Conservation (phyloP, 2,113 vertebrate genomes). For the Gracilinanus agilis region DNA sequence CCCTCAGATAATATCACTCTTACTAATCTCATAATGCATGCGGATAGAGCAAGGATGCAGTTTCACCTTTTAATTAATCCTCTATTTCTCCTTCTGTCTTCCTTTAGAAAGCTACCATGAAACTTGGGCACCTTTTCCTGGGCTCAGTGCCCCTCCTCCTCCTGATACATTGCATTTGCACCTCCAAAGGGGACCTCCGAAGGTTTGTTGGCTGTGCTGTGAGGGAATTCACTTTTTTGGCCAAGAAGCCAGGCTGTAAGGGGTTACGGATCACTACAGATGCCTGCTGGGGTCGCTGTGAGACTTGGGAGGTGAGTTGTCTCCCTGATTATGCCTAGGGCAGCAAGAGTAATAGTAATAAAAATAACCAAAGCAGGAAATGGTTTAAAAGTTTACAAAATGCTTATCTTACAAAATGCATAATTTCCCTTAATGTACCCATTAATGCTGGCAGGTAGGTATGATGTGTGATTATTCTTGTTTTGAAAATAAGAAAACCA, state of each 20-base stretch:
- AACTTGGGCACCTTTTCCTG: conserved; percentile 28
- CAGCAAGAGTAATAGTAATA: background rate
- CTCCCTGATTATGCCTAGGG: background rate
- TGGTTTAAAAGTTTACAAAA: background rate
- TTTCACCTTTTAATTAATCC: background rate
- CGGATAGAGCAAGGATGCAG: background rate
- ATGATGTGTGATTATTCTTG: background rate
- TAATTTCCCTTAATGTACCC: background rate
- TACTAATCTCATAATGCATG: background rate
- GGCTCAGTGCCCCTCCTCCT: conserved; percentile 64
- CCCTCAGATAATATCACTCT: background rate
- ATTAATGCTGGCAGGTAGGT: background rate
- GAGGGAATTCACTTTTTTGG: conserved; percentile 94
- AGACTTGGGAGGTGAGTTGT: conserved; percentile 96
- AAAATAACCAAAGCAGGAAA: background rate
- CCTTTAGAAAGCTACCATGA: conserved; percentile 75
- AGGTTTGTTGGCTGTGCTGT: conserved; percentile 94
- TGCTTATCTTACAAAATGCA: background rate
- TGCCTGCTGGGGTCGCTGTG: conserved; percentile 97
- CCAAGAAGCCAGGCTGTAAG: conserved; percentile 92
- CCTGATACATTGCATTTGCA: background rate
- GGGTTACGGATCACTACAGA: conserved; percentile 92
- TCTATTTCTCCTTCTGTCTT: background rate
- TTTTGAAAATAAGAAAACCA: background rate
- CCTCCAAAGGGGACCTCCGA: conserved; percentile 84